Evolutionary conservation across 1,140 invertebrate genomes (phyloP).

Genomic region (Drosophila bocki): DNA sequence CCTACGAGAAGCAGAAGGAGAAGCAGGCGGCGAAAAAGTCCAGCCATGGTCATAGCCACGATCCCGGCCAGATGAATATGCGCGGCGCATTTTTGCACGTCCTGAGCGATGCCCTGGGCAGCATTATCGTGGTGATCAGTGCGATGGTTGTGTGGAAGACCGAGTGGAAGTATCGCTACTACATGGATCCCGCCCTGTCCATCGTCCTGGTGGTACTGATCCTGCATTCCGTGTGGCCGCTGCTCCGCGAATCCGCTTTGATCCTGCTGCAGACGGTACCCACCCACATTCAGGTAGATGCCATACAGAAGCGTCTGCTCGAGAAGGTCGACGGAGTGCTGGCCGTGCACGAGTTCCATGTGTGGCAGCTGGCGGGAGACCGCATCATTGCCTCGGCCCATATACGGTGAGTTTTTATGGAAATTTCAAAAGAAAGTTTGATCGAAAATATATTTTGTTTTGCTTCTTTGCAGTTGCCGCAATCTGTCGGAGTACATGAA

Average conservation of each 20-base stretch:
- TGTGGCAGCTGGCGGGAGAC: slow-evolving; percentile 97
- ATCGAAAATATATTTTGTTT: background rate
- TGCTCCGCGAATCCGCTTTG: slow-evolving; percentile 94
- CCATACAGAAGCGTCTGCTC: slow-evolving; percentile 93
- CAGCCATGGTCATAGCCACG: slow-evolving; percentile 87
- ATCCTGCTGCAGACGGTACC: slow-evolving; percentile 96
- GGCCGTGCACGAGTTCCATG: slow-evolving; percentile 97
- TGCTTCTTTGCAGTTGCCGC: slow-evolving; percentile 88
- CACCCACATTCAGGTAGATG: slow-evolving; percentile 96
- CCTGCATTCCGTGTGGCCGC: slow-evolving; percentile 93
- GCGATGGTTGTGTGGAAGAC: slow-evolving; percentile 95
- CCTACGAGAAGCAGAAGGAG: slow-evolving; percentile 81
- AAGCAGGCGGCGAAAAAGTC: slow-evolving; percentile 75
- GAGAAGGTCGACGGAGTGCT: slow-evolving; percentile 95
- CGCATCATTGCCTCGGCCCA: slow-evolving; percentile 97
- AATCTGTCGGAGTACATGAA: slow-evolving; percentile 96
- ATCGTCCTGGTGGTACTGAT: slow-evolving; percentile 93
- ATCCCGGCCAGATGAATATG: slow-evolving; percentile 97
- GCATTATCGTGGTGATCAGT: slow-evolving; percentile 98
- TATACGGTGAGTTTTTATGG: slow-evolving; percentile 88
- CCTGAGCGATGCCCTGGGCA: slow-evolving; percentile 97
- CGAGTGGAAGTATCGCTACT: slow-evolving; percentile 92
- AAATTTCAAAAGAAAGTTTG: no score
- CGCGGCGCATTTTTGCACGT: slow-evolving; percentile 98
- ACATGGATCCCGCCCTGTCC: slow-evolving; percentile 97